Evolutionary conservation across 2,797 vertebrate genomes (phyloP).

Genomic region (Fistularia tabacaria): DNA sequence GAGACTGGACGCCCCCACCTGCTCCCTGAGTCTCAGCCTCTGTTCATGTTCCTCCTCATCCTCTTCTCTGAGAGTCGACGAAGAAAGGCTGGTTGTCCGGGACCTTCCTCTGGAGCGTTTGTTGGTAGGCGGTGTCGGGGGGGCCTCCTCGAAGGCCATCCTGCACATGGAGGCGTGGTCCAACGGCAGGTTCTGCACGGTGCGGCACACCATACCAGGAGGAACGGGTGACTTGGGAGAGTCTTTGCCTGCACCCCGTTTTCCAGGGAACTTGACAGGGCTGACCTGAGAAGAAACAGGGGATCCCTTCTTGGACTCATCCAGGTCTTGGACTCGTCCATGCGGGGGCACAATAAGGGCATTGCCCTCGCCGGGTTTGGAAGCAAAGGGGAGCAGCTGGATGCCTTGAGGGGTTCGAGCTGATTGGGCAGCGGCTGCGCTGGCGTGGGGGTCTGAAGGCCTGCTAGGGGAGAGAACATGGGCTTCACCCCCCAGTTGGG

Average conservation of each 20-base stretch:
- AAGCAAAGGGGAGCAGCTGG: slow-evolving; percentile 73
- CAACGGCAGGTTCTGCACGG: slow-evolving; percentile 86
- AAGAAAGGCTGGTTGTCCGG: slow-evolving; percentile 59
- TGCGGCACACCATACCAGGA: slow-evolving; percentile 76
- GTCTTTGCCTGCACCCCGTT: slow-evolving; percentile 61
- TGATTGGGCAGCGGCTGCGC: slow-evolving; percentile 10
- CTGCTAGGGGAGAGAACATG: slow-evolving; percentile 47
- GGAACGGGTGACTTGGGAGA: slow-evolving; percentile 56
- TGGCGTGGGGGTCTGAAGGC: slow-evolving; percentile 46
- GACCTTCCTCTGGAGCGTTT: slow-evolving; percentile 71
- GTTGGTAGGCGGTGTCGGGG: slow-evolving; percentile 35
- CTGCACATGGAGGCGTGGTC: slow-evolving; percentile 90
- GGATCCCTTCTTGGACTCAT: slow-evolving; percentile 60
- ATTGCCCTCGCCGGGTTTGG: slow-evolving; percentile 68
- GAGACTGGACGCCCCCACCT: slow-evolving; percentile 74
- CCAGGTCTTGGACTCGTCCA: slow-evolving; percentile 47
- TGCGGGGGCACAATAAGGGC: slow-evolving; percentile 73
- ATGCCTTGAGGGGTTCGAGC: slow-evolving; percentile 54
- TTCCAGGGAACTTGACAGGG: slow-evolving; percentile 58
- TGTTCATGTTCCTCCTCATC: slow-evolving; percentile 66
- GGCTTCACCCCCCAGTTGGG: slow-evolving; percentile 37
- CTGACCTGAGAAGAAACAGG: slow-evolving; percentile 41
- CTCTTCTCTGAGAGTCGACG: slow-evolving; percentile 60
- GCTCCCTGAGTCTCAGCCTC: slow-evolving; percentile 72
- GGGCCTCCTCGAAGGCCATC: slow-evolving; percentile 79